A percentile compares a stretch with the other conserved stretches of the same genome.
Conservation (phyloP, 2,113 vertebrate species). For the Hassar affinis region DNA sequence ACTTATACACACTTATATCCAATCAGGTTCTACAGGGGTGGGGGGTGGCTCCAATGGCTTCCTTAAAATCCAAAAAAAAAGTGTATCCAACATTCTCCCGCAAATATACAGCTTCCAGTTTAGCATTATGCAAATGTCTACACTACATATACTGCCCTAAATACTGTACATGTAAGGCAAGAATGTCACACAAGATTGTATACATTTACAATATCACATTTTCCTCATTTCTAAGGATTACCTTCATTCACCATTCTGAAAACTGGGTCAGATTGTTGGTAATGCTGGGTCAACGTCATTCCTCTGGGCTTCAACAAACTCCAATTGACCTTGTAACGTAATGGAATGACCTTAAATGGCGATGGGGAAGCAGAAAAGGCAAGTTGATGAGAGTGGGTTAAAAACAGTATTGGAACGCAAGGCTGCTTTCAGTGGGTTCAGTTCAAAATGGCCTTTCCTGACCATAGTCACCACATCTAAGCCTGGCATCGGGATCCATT, state of each 20-base stretch:
- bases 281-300: not conserved
- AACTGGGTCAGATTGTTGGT: not conserved
- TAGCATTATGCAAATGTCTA: not conserved
- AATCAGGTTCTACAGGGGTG: not conserved
- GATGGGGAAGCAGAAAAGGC: not conserved
- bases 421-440: slow-evolving; percentile 17
- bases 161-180: not conserved
- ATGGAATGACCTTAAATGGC: not conserved
- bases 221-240: not conserved
- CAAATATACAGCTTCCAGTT: not conserved
- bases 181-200: not conserved
- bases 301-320: not conserved
- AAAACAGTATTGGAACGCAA: slow-evolving; percentile 16
- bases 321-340: not conserved
- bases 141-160: not conserved
- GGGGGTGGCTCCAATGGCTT: not conserved
- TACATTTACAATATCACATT: not conserved
- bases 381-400: not conserved
- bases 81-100: not conserved
- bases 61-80: not conserved
- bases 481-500: not conserved
- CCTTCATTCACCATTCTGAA: not conserved
- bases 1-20: not conserved
- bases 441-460: not conserved
- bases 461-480: slow-evolving; percentile 46